These are phyloP conservation scores for Mormyrus iriodes DNA, from an alignment of 2,113 vertebrate genomes.

Conservation along the genomic window DNA sequence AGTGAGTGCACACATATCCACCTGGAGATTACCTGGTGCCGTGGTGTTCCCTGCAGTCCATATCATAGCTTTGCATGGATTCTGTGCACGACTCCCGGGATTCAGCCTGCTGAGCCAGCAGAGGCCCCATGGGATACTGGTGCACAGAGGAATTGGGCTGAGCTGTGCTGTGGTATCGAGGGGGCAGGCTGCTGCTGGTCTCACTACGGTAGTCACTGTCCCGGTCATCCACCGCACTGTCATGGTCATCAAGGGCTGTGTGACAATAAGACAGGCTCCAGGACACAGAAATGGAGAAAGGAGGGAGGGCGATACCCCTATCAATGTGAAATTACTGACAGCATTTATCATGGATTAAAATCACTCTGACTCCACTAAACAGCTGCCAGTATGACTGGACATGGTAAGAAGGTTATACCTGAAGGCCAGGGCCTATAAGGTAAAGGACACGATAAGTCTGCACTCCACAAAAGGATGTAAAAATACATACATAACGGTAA, in stretches of 20 bases:
- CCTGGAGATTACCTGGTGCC: constrained; percentile 70
- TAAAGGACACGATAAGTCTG: background rate
- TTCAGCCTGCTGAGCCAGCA: constrained; percentile 63
- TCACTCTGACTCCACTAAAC: background rate
- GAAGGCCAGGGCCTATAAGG: background rate
- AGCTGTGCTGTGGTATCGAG: constrained; percentile 76
- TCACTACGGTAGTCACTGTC: constrained; percentile 97
- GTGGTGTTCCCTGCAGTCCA: constrained; percentile 71
- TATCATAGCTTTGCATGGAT: constrained; percentile 74
- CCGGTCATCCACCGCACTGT: constrained; percentile 88
- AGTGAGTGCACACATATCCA: background rate
- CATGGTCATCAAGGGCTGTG: constrained; percentile 85
- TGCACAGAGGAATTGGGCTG: constrained; percentile 89
- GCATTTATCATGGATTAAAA: background rate
- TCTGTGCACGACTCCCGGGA: constrained; percentile 67
- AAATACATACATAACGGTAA: background rate
- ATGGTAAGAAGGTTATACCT: background rate
- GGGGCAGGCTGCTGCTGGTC: constrained; percentile 85
- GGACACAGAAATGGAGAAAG: background rate
- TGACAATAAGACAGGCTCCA: constrained; percentile 4
- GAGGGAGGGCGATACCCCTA: background rate
- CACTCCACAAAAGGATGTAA: background rate
- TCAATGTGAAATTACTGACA: background rate
- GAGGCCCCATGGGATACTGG: constrained; percentile 75
- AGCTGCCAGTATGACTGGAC: background rate